Base-by-base conservation (phyloP, 2,888 invertebrate genomes). In the Rosalia funebris region DNA sequence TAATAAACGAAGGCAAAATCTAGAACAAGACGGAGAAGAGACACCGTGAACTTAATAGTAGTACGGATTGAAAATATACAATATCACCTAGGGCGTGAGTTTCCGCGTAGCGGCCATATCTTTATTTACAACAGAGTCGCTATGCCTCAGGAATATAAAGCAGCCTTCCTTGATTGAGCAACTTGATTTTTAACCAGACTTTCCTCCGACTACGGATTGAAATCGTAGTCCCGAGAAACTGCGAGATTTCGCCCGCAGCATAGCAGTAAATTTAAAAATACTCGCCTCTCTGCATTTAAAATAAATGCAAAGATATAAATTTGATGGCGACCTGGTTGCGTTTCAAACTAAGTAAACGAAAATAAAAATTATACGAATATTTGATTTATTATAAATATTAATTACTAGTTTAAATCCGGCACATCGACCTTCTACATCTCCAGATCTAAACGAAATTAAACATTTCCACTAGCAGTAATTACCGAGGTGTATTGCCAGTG, bases 181-280 rank as follows among this genome's bases (percentile, higher is more conserved):
- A 76, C 81, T 81, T 80, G 81, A 82, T 82, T 82, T 82, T 80
- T 79, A 79, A 80, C 78, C 79, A 74, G 77, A 77, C 76, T 74
- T 74, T 70, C 77, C 72, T 69, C 70, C 67, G 72, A 72, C 75
- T n/a, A 71, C 71, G 74, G 77, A 79, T 79, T 79, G 79, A 78
- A 79, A 78, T 79, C 76, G 74, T 74, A 70, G 66, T 65, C 65
- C 64, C 66, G 60, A 61, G 69, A 69, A 71, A 72, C 65, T 69
- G 71, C 69, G 72, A 77, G 77, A 77, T 77, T 77, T 77, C 65
- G 62, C 72, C 72, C 69, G 68, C 69, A 70, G 73, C 70, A 58
- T 46, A 52, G 65, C 65, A 56, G 63, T 66, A 68, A 70, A 71
- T 71, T 71, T 68, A 64, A 70, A 67, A 66, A 65, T 63, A 63